phyloP scores from a whole-genome alignment of 2,113 vertebrate genomes.

The Thalassoma bifasciatum region DNA sequence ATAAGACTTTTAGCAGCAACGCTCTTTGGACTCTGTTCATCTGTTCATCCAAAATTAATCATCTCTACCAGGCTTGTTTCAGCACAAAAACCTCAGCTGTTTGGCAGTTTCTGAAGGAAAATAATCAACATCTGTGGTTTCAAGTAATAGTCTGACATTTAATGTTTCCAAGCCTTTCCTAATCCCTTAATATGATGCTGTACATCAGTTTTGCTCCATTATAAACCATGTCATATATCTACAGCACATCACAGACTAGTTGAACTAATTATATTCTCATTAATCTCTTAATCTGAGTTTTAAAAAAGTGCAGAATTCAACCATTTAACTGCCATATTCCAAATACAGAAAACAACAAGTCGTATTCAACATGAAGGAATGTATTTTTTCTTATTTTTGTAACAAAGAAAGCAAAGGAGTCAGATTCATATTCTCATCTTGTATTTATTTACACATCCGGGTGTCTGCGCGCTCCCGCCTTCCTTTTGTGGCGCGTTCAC shows the following conservation, averaged over 20 bases:
- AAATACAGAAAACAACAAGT: background rate
- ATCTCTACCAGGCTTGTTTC: no score
- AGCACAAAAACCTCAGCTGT: no score
- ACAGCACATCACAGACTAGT: background rate
- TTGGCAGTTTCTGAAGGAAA: no score
- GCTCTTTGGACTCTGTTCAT: no score
- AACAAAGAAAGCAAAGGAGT: background rate
- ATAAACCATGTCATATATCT: no score
- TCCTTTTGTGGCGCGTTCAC: slow-evolving; percentile 28
- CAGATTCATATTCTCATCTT: slow-evolving; percentile 55
- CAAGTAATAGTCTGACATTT: background rate
- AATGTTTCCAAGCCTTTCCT: no score
- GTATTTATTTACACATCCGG: slow-evolving; percentile 93
- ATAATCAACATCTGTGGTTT: no score
- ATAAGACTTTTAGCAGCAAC: background rate
- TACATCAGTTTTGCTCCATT: no score
- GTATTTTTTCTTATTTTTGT: accelerated
- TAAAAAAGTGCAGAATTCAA: background rate
- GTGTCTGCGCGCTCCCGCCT: slow-evolving; percentile 56
- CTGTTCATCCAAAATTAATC: no score
- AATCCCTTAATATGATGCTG: no score
- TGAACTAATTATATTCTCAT: background rate
- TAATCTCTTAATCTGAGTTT: background rate
- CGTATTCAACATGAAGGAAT: accelerated
- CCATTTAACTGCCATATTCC: background rate